Conservation (phyloP, 2,888 invertebrate species). For the Vandiemenella viatica region DNA sequence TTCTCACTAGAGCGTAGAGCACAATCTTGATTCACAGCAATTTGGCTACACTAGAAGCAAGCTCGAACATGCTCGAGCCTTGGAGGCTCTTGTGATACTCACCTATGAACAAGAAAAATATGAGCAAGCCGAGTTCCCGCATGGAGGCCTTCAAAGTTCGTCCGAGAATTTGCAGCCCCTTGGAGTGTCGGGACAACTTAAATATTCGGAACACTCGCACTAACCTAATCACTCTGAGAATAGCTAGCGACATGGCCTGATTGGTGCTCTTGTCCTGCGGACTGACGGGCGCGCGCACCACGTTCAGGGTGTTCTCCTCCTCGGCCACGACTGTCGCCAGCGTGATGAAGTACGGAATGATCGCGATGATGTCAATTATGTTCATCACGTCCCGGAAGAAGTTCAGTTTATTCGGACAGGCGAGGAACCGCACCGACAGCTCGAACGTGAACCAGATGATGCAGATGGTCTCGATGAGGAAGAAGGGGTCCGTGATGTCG, state of each 20-base stretch:
- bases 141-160: slow-evolving; percentile 97
- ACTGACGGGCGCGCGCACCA: slow-evolving; percentile 80
- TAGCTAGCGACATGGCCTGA: slow-evolving; percentile 97
- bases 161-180: slow-evolving; percentile 97
- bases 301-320: slow-evolving; percentile 78
- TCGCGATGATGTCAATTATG: slow-evolving; percentile 98
- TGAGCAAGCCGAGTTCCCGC: slow-evolving; percentile 97
- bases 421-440: slow-evolving; percentile 93
- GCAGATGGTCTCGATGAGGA: slow-evolving; percentile 97
- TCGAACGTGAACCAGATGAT: slow-evolving; percentile 99
- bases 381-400: slow-evolving; percentile 99
- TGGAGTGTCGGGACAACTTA: slow-evolving; percentile 98
- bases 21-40: no score
- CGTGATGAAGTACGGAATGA: slow-evolving; percentile 99
- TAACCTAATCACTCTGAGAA: slow-evolving; percentile 94
- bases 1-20: no score
- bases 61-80: no score
- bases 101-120: slow-evolving; percentile 99
- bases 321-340: slow-evolving; percentile 96
- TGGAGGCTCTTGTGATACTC: slow-evolving; percentile 35
- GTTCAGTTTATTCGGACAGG: slow-evolving; percentile 96
- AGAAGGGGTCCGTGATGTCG: slow-evolving; percentile 97
- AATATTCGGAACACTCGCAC: slow-evolving; percentile 99
- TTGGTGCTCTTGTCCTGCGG: slow-evolving; percentile 91
- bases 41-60: no score